Evolutionary conservation across 2,888 invertebrate species (phyloP).

Genomic region (Archips xylosteana): DNA sequence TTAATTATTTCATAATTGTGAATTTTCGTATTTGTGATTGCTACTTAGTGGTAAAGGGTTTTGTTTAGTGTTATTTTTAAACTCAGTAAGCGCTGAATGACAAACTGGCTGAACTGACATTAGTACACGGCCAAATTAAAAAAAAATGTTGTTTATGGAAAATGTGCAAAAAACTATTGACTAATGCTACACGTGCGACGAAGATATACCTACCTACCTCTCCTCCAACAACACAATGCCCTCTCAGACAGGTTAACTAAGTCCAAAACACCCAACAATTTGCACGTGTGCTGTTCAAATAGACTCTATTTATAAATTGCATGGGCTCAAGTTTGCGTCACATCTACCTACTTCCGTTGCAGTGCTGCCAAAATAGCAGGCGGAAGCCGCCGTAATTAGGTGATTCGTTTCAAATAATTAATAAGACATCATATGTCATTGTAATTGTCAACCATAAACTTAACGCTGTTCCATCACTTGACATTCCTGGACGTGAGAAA

Average conservation of each 20-base stretch:
- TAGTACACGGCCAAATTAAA: background rate
- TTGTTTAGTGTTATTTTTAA: background rate
- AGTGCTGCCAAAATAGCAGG: slow-evolving; percentile 43
- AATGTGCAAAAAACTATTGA: background rate
- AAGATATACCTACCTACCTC: too few species aligned
- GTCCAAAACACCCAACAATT: slow-evolving; percentile 32
- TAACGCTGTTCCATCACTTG: background rate
- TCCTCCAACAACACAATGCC: background rate
- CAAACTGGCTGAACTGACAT: too few species aligned
- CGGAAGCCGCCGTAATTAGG: slow-evolving; percentile 44
- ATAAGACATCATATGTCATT: slow-evolving; percentile 35
- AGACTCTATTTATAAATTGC: slow-evolving; percentile 49
- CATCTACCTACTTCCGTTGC: slow-evolving; percentile 42
- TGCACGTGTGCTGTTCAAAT: slow-evolving; percentile 40
- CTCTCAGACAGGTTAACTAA: slow-evolving; percentile 29
- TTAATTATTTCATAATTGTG: background rate
- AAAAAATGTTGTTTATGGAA: background rate
- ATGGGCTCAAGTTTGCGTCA: slow-evolving; percentile 43
- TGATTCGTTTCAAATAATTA: slow-evolving; percentile 46
- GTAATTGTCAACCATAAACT: slow-evolving; percentile 31
- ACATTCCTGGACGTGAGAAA: slow-evolving; percentile 19
- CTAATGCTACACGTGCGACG: background rate
- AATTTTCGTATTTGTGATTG: too few species aligned
- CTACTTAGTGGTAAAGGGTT: background rate
- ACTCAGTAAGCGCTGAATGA: too few species aligned